Evolutionary conservation across 2,797 vertebrate genomes (phyloP), one percentile per base, ranked within the genome.

Genomic region (Acipenser ruthenus): DNA sequence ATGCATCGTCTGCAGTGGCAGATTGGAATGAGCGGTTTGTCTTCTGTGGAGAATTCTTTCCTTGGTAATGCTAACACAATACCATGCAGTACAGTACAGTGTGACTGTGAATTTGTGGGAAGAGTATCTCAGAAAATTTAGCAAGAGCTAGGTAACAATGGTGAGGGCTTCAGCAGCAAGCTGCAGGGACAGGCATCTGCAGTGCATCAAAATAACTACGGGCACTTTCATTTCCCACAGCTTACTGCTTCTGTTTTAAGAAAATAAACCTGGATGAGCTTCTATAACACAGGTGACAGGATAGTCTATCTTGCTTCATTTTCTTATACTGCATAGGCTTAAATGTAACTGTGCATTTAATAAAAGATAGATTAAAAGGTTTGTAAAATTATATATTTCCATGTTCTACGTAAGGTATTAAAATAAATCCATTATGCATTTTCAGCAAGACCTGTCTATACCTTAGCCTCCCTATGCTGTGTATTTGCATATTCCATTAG

Each of bases 341-440:
- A 37, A 37, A 37, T 37, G 37, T 5, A 37, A 37, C 37, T 37
- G 37, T 37, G 5, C 37, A 37, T 37, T 37, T 37, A 37, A 37
- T 37, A 37, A 37, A 37, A 37, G 37, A 37, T 37, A 37, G 5
- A 37, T 37, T 37, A 37, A 37, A 37, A 37, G 37, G 37, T 37
- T 5, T 37, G 4, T 37, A 37, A 5, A 4, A 37, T 1, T 1
- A 18, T 18, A 18, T 37, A 74, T 75, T 74, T 65, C 58, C 55
- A 7, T 67, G 62, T 65, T 60, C 64, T 50, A 58, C 10, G 15
- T 13, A 56, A 68, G 70, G 63, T 64, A 74, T 56, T 63, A 66
- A 65, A 69, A 62, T 63, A 67, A 73, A 76, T 80, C 79, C 84
- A 81, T 81, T 79, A 69, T 75, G 78, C 84, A n/a, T 37, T 37